Evolutionary conservation across 2,797 vertebrate species (phyloP).

Genomic region (Paguma larvata): DNA sequence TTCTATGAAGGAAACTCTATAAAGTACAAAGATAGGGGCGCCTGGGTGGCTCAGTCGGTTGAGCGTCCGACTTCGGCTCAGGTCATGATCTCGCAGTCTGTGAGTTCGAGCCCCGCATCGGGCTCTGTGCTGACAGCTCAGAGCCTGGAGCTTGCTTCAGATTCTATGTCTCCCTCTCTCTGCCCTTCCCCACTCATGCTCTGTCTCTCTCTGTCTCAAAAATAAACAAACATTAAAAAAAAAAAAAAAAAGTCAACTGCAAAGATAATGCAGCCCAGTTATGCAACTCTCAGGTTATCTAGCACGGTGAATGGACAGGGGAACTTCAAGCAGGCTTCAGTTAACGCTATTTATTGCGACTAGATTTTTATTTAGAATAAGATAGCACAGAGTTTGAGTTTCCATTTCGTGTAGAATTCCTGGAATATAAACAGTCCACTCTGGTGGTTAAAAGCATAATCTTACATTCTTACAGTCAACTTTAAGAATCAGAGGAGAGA

Average conservation of each 20-base stretch:
- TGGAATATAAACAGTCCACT: neutral
- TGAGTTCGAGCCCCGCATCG: no score
- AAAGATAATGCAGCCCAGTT: neutral
- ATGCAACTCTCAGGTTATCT: neutral
- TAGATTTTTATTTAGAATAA: slow-evolving; percentile 33
- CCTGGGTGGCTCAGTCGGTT: no score
- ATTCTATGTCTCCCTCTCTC: no score
- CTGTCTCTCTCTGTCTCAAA: no score
- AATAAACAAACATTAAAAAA: no score
- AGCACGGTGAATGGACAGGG: neutral
- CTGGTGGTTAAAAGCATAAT: slow-evolving; percentile 16
- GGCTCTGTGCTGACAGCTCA: no score
- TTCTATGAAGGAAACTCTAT: neutral
- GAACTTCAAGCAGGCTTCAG: neutral
- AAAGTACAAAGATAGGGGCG: neutral
- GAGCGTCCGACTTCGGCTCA: no score
- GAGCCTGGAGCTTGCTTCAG: no score
- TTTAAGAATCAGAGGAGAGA: neutral
- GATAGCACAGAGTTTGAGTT: neutral
- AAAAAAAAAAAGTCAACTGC: no score
- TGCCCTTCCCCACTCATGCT: no score
- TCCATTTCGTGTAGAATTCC: slow-evolving; percentile 19
- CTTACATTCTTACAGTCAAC: neutral
- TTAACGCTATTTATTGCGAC: slow-evolving; percentile 30
- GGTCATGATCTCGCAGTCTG: no score